phyloP scores from a whole-genome alignment of 1,140 invertebrate genomes.

The Rhopalosiphum padi region DNA sequence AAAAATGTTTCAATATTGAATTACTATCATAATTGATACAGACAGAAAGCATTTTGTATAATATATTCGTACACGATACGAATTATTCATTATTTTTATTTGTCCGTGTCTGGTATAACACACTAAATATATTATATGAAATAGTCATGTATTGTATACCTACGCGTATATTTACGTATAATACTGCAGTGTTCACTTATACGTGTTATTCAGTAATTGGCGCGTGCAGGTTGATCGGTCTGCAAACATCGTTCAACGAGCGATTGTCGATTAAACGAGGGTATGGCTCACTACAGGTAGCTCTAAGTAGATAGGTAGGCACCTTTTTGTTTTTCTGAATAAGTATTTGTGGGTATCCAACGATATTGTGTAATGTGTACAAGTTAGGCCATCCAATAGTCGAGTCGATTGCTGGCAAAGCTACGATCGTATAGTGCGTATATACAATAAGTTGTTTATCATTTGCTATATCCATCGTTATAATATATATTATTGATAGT shows the following conservation, averaged over 20 bases:
- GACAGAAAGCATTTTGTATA: background rate
- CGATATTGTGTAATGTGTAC: background rate
- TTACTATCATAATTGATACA: background rate
- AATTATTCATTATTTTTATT: conserved; percentile 13
- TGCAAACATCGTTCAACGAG: background rate
- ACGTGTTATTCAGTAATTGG: background rate
- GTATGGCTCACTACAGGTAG: background rate
- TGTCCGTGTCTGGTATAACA: background rate
- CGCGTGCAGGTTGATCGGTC: background rate
- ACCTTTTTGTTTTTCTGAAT: background rate
- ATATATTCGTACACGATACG: background rate
- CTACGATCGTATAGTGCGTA: background rate
- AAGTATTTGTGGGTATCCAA: background rate
- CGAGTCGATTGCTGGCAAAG: background rate
- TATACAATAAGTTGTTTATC: background rate
- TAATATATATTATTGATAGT: background rate
- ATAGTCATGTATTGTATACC: too few relatives aligned
- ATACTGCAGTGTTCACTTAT: background rate
- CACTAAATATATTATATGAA: background rate
- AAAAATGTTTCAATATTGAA: background rate
- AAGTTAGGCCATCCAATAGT: background rate
- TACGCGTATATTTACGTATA: background rate
- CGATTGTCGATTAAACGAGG: background rate
- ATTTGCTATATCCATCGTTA: background rate
- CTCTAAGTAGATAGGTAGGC: background rate